Base-by-base conservation (phyloP, 2,888 invertebrate genomes). In the Bunonema sp. region DNA sequence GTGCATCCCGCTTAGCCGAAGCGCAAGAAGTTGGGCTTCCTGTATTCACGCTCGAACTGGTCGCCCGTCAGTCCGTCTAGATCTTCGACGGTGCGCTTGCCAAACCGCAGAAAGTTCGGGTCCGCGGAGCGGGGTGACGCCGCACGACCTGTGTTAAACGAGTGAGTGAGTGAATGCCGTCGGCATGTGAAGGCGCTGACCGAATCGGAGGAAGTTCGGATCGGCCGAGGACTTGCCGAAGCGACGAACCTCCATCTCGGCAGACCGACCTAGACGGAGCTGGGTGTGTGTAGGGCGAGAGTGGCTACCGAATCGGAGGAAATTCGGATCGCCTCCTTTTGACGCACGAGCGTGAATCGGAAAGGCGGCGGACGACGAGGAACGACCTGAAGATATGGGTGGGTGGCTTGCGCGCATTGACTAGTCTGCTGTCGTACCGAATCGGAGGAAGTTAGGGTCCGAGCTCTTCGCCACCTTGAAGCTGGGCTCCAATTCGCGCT, bases 391-490 rank as follows among this genome's bases (percentile, higher is more conserved):
- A n/a, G n/a, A n/a, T n/a, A n/a, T n/a, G n/a, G n/a, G n/a, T n/a
- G n/a, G n/a, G n/a, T n/a, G n/a, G n/a, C n/a, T n/a, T n/a, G n/a
- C n/a, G n/a, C n/a, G n/a, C n/a, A n/a, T n/a, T n/a, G n/a, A n/a
- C n/a, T n/a, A n/a, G n/a, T n/a, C n/a, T 20, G 59, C 52, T 33
- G 52, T 39, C 46, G 59, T 62, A 37, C 65, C 65, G 41, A 65
- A 65, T 5, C 65, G 49, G 37, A 65, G 46, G 47, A 65, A 65
- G 47, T 65, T 65, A 16, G 64, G 62, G 23, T 61, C 60, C 15
- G 50, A 49, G 10, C 12, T 4, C 12, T 8, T 15, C 15, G 18
- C 18, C 15, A 10, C 18, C 34, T 3, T 24, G 23, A n/a, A n/a
- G n/a, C n/a, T n/a, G n/a, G n/a, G n/a, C n/a, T n/a, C n/a, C n/a